Conservation (phyloP, 2,888 invertebrate species). For the Tachina fera region DNA sequence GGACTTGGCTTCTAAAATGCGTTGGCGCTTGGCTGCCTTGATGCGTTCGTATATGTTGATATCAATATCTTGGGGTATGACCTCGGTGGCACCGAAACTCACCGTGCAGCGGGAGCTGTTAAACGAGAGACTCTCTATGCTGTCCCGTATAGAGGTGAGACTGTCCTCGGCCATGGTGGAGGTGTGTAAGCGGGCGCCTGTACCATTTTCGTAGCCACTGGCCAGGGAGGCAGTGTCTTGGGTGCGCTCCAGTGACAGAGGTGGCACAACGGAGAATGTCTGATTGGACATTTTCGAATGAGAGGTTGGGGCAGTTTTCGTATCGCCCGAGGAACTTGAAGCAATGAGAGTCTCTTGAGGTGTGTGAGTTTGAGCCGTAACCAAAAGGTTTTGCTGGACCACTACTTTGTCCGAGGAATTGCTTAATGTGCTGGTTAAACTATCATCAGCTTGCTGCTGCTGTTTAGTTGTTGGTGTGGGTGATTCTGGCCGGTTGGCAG, state of each 20-base stretch:
- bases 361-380: conserved; percentile 80
- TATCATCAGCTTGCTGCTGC: conserved; percentile 75
- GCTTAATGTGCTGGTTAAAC: conserved; percentile 81
- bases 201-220: conserved; percentile 78
- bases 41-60: conserved; percentile 76
- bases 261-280: conserved; percentile 30
- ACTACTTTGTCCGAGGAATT: conserved; percentile 78
- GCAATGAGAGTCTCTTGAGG: conserved; percentile 69
- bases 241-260: conserved; percentile 64
- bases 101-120: conserved; percentile 82
- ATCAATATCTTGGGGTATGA: conserved; percentile 78
- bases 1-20: conserved; percentile 82
- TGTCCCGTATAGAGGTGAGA: conserved; percentile 80
- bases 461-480: conserved; percentile 1
- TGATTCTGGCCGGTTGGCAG: conserved; percentile 54
- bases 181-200: conserved; percentile 76
- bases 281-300: conserved; percentile 38
- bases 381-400: conserved; percentile 77
- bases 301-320: conserved; percentile 40
- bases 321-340: conserved; percentile 72
- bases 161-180: conserved; percentile 82
- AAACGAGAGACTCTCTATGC: conserved; percentile 82
- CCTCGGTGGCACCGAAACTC: conserved; percentile 80
- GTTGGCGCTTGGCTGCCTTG: conserved; percentile 78
- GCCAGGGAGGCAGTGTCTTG: conserved; percentile 74